A percentile compares a stretch with the other conserved stretches of the same genome.
phyloP scores from a whole-genome alignment of 1,140 invertebrate species.

The Reticulitermes speratus region DNA sequence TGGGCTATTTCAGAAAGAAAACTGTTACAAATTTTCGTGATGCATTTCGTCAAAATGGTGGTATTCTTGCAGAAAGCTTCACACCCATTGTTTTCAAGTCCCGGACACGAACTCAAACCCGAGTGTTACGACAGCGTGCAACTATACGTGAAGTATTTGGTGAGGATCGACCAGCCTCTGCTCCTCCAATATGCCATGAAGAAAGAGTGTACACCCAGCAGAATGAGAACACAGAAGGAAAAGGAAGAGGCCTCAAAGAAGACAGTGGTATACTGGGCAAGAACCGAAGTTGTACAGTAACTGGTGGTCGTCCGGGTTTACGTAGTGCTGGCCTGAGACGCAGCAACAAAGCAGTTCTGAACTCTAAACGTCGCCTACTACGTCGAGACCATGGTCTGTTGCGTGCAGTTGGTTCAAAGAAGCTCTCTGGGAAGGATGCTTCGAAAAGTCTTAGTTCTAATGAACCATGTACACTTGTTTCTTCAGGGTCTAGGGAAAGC shows the following conservation, averaged over 20 bases:
- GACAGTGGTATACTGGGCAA: not conserved
- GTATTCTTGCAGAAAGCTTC: conserved; percentile 44
- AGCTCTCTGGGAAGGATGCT: conserved; percentile 30
- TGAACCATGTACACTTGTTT: not conserved
- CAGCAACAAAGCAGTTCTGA: conserved; percentile 55
- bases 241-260: conserved; percentile 6
- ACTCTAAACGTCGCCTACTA: conserved; percentile 53
- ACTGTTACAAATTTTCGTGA: conserved; percentile 52
- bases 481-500: not conserved
- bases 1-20: conserved; percentile 65
- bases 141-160: conserved; percentile 79
- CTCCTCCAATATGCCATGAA: conserved; percentile 49
- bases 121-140: conserved; percentile 58
- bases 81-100: conserved; percentile 59
- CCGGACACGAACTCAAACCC: conserved; percentile 72
- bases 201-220: not conserved
- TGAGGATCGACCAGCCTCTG: conserved; percentile 65
- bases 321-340: conserved; percentile 58
- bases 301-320: conserved; percentile 37
- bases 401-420: conserved; percentile 52
- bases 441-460: not conserved
- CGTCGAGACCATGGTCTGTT: conserved; percentile 54
- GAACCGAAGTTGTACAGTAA: conserved; percentile 6
- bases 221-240: not conserved
- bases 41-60: conserved; percentile 62